Conservation (phyloP, 2,113 vertebrate species). For the Mobula birostris region DNA sequence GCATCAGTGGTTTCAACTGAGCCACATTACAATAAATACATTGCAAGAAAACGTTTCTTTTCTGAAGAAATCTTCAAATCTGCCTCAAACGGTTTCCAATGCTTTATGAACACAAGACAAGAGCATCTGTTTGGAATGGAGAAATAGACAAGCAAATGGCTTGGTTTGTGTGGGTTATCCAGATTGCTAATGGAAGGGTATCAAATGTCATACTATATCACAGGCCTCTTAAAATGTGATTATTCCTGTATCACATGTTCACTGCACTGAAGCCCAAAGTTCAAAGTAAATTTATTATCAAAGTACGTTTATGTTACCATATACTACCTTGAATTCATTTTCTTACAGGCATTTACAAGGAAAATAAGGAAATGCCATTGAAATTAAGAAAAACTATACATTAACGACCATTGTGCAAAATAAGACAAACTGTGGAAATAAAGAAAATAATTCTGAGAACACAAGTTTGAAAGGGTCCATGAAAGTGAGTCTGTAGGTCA, state of each 20-base stretch:
- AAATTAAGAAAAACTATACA: too few relatives aligned
- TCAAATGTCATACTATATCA: constrained; percentile 9
- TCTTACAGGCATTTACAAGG: too few relatives aligned
- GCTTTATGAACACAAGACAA: neutral
- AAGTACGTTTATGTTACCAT: too few relatives aligned
- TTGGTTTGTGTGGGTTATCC: neutral
- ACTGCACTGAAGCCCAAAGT: neutral
- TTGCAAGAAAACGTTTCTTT: neutral
- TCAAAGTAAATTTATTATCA: too few relatives aligned
- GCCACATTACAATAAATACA: neutral
- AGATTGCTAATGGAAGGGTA: constrained; percentile 9
- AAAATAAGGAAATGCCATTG: too few relatives aligned
- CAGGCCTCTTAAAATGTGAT: neutral
- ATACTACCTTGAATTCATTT: too few relatives aligned
- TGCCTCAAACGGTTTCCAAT: neutral
- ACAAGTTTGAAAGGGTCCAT: too few relatives aligned
- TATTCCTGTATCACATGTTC: neutral
- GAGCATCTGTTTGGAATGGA: neutral
- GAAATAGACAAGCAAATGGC: neutral
- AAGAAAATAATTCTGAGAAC: too few relatives aligned
- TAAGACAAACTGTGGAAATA: too few relatives aligned
- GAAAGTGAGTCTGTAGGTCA: too few relatives aligned
- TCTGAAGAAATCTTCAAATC: neutral
- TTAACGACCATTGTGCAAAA: too few relatives aligned
- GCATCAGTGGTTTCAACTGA: neutral